phyloP scores from a whole-genome alignment of 2,113 vertebrate genomes.

The Passer montanus region DNA sequence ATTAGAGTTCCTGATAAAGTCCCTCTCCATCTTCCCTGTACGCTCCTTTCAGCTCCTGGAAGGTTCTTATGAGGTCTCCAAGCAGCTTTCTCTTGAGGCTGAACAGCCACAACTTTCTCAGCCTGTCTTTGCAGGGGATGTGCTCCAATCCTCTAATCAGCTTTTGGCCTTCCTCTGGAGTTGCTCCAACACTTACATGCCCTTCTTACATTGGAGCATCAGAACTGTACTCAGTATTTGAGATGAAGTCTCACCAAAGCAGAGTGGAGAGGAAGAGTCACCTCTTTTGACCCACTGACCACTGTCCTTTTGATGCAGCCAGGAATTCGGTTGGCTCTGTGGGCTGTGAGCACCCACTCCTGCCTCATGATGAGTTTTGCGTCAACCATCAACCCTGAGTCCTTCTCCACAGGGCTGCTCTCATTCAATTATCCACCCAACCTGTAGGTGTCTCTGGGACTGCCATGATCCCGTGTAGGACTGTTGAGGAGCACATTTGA shows the following conservation, averaged over 20 bases:
- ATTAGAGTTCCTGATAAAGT: background rate
- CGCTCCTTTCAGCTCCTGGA: background rate
- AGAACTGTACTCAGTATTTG: background rate
- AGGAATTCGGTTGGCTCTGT: background rate
- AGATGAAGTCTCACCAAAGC: background rate
- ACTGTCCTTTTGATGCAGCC: background rate
- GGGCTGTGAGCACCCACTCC: background rate
- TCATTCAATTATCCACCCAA: background rate
- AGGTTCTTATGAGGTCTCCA: background rate
- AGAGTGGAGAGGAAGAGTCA: background rate
- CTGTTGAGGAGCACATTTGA: background rate
- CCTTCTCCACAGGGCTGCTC: background rate
- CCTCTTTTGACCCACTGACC: background rate
- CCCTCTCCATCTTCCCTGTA: background rate
- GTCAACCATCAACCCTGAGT: rapidly evolving
- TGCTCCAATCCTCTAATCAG: background rate
- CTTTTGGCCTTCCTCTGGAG: background rate
- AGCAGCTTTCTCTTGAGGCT: background rate
- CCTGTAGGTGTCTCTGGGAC: background rate
- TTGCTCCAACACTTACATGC: background rate
- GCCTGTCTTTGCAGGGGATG: background rate
- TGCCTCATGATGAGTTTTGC: rapidly evolving
- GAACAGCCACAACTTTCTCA: background rate
- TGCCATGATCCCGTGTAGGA: background rate
- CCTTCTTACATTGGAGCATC: background rate